Evolutionary conservation across 1,140 invertebrate genomes (phyloP).

Genomic region (Zaprionus kolodkinae): DNA sequence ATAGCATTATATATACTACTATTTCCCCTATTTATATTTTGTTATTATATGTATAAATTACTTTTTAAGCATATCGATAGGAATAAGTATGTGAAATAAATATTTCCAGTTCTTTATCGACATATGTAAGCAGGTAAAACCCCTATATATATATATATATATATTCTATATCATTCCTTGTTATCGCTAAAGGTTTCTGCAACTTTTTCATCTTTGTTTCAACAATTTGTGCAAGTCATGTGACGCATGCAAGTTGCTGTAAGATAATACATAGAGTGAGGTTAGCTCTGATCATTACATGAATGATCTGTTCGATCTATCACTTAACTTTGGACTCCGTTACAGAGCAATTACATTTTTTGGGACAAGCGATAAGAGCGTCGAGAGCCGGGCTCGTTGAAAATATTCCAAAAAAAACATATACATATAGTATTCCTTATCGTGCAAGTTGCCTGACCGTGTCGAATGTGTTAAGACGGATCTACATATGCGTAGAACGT

Average conservation of each 20-base stretch:
- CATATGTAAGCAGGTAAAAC: background rate
- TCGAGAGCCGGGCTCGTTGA: background rate
- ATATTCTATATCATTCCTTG: background rate
- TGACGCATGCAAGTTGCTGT: constrained; percentile 3
- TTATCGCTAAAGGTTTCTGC: background rate
- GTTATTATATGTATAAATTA: too few relatives aligned
- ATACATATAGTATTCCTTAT: constrained; percentile 4
- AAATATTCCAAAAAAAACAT: background rate
- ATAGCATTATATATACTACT: too few relatives aligned
- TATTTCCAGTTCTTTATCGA: background rate
- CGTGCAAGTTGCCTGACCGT: background rate
- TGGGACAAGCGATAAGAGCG: background rate
- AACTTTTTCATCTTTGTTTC: background rate
- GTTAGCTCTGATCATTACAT: constrained; percentile 7
- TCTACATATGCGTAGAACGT: background rate
- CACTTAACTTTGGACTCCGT: background rate
- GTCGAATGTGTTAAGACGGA: constrained; percentile 5
- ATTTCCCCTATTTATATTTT: too few relatives aligned
- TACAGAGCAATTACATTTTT: background rate
- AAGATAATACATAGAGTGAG: background rate
- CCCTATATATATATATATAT: too few relatives aligned
- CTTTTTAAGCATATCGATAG: too few relatives aligned
- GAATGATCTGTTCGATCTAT: background rate
- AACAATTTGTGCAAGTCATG: constrained; percentile 21
- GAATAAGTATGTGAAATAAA: too few relatives aligned